phyloP scores from a whole-genome alignment of 2,888 invertebrate species.

The Esperia sulphurella region DNA sequence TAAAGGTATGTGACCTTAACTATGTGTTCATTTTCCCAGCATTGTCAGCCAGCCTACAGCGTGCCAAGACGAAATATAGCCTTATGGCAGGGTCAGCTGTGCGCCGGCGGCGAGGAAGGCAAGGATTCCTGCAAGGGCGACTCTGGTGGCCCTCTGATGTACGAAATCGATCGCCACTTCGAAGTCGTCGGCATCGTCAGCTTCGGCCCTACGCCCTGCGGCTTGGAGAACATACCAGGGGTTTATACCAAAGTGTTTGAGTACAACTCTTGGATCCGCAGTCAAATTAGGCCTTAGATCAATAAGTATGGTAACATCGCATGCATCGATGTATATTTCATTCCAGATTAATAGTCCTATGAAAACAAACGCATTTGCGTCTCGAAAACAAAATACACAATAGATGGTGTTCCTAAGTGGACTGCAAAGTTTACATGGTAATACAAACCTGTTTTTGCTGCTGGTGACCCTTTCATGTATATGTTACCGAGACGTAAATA shows the following conservation, averaged over 20 bases:
- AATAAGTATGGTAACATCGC: too few species aligned
- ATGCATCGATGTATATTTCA: too few species aligned
- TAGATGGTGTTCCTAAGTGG: too few species aligned
- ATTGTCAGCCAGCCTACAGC: conserved; percentile 20
- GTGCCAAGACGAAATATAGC: too few species aligned
- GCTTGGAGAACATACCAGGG: conserved; percentile 77
- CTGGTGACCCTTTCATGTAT: too few species aligned
- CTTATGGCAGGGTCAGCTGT: conserved; percentile 23
- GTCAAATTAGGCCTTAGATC: not conserved
- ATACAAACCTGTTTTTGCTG: too few species aligned
- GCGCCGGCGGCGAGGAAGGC: conserved; percentile 77
- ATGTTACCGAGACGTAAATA: too few species aligned
- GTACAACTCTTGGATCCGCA: conserved; percentile 79
- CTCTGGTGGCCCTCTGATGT: conserved; percentile 82
- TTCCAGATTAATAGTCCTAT: too few species aligned
- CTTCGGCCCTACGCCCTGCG: conserved; percentile 81
- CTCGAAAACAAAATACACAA: too few species aligned
- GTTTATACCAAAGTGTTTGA: conserved; percentile 80
- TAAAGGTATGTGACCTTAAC: not conserved
- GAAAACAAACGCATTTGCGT: too few species aligned
- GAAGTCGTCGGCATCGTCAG: conserved; percentile 78
- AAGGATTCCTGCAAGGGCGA: conserved; percentile 82
- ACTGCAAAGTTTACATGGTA: too few species aligned
- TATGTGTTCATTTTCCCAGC: conserved; percentile 16
- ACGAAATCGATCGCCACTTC: conserved; percentile 30